Conservation (phyloP, 2,797 vertebrate genomes). For the Huso huso region DNA sequence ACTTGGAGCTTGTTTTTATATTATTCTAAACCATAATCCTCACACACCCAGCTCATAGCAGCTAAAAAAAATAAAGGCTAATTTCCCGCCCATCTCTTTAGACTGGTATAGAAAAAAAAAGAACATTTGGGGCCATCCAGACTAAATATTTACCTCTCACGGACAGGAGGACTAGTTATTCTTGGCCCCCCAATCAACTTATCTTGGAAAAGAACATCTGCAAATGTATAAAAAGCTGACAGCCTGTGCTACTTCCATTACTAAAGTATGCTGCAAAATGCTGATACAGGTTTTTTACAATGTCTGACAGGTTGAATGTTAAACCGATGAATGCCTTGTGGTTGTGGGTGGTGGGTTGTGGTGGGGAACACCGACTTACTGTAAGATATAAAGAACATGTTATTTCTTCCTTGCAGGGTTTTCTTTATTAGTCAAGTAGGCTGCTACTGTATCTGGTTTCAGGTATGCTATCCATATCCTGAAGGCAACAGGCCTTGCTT, state of each 20-base stretch:
- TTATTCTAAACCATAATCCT: conserved; percentile 1
- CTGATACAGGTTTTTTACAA: conserved; percentile 1
- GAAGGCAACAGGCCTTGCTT: background rate
- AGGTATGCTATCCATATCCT: background rate
- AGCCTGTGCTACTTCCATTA: background rate
- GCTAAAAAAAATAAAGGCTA: background rate
- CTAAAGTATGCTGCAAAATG: background rate
- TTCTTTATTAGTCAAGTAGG: background rate
- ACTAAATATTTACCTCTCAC: conserved; percentile 4
- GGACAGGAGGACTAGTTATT: conserved; percentile 5
- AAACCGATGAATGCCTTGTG: background rate
- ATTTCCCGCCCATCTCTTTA: background rate
- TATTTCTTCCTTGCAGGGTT: background rate
- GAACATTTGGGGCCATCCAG: background rate
- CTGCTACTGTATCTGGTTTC: background rate
- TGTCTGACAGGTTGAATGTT: background rate
- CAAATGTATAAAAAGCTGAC: background rate
- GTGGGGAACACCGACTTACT: background rate
- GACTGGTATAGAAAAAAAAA: background rate
- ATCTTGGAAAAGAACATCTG: conserved; percentile 5
- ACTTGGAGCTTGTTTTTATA: background rate
- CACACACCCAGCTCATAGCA: background rate
- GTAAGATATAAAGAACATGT: background rate
- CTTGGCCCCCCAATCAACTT: background rate
- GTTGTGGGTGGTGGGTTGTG: background rate